Evolutionary conservation across 2,113 vertebrate species (phyloP).

Genomic region (Tachysurus fulvidraco): DNA sequence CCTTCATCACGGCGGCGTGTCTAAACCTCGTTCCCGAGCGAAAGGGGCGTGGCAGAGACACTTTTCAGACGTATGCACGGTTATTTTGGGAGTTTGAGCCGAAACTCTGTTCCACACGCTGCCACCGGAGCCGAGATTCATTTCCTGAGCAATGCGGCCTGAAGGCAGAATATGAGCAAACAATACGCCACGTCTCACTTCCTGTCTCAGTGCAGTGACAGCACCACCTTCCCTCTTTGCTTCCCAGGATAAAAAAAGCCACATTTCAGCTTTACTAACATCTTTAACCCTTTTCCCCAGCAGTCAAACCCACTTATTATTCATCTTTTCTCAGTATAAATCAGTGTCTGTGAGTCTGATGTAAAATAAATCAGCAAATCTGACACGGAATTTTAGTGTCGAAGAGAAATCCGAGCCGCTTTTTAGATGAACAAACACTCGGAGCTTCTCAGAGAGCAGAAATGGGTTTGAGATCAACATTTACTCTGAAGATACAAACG

Average conservation of each 20-base stretch:
- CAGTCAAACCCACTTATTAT: no score
- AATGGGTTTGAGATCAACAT: no score
- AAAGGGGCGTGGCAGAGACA: constrained; percentile 1
- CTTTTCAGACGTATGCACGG: neutral
- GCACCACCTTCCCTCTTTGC: neutral
- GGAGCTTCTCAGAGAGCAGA: no score
- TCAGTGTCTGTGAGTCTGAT: no score
- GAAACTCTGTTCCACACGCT: constrained; percentile 30
- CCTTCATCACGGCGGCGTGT: neutral
- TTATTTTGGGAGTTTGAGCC: constrained; percentile 31
- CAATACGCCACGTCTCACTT: neutral
- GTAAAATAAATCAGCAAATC: no score
- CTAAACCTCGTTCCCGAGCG: neutral
- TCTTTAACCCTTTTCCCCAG: no score
- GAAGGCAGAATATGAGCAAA: constrained; percentile 10
- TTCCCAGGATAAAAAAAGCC: neutral
- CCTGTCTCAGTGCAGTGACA: neutral
- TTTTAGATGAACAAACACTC: no score
- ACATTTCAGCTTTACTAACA: constrained; percentile 5
- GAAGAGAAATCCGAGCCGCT: no score
- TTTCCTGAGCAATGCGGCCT: constrained; percentile 27
- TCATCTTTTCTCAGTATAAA: no score
- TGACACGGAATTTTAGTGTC: no score
- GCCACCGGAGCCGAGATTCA: constrained; percentile 20
- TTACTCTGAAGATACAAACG: no score